These are phyloP conservation scores for Ophion ventricosus DNA, from an alignment of 2,888 invertebrate species.

Conservation along the genomic window DNA sequence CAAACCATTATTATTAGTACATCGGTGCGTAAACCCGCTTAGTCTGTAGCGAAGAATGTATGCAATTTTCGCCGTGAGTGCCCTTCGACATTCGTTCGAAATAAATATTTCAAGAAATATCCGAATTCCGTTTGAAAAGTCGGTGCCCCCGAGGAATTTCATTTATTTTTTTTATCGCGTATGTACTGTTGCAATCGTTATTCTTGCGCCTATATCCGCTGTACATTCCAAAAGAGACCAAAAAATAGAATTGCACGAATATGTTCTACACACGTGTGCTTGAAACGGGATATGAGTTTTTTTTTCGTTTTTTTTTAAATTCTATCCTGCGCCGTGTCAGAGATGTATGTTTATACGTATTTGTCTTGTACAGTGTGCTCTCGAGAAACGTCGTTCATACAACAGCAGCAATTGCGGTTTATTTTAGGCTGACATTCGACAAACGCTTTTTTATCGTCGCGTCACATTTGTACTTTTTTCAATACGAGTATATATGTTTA, in stretches of 20 bases:
- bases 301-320: too few relatives aligned
- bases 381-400: conserved; percentile 1
- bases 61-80: background rate
- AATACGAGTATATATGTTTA: too few relatives aligned
- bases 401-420: conserved; percentile 21
- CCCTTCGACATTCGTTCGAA: background rate
- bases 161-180: too few relatives aligned
- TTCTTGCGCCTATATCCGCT: background rate
- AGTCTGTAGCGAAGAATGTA: background rate
- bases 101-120: background rate
- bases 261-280: too few relatives aligned
- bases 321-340: too few relatives aligned
- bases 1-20: background rate
- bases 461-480: conserved; percentile 19
- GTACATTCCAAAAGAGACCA: background rate
- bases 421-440: conserved; percentile 24
- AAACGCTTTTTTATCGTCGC: conserved; percentile 24
- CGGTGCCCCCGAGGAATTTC: background rate
- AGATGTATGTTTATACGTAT: too few relatives aligned
- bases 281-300: too few relatives aligned
- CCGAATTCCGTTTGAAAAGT: background rate
- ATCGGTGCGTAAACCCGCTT: background rate
- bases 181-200: background rate
- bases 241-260: too few relatives aligned
- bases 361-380: background rate